A percentile compares a stretch with the other conserved stretches of the same genome.
Conservation (phyloP, 2,113 vertebrate genomes). For the Triplophysa rosa region DNA sequence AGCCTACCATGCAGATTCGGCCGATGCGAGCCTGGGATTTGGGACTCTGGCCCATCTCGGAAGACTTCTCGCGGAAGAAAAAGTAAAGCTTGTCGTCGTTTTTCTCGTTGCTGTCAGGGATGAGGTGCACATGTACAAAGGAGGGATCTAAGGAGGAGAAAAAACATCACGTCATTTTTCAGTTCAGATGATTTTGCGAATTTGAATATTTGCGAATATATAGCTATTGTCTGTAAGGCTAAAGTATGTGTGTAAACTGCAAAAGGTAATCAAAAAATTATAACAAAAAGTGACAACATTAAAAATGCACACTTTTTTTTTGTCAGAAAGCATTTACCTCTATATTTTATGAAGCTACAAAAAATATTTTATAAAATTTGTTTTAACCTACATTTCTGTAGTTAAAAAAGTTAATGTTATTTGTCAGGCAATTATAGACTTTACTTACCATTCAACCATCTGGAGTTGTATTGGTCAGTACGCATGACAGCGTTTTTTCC, state of each 20-base stretch:
- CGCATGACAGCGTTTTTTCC: slow-evolving; percentile 96
- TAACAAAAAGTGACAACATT: too few species aligned
- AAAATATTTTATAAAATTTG: too few species aligned
- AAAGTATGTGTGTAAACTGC: too few species aligned
- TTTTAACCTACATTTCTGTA: too few species aligned
- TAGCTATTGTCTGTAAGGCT: too few species aligned
- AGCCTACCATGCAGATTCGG: slow-evolving; percentile 93
- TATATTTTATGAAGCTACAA: too few species aligned
- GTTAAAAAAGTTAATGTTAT: too few species aligned
- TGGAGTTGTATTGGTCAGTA: slow-evolving; percentile 98
- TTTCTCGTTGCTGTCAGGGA: slow-evolving; percentile 93
- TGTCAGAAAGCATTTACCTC: too few species aligned
- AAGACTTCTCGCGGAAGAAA: slow-evolving; percentile 96
- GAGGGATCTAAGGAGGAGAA: slow-evolving; percentile 82
- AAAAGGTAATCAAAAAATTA: too few species aligned
- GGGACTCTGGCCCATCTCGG: slow-evolving; percentile 87
- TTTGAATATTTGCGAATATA: too few species aligned
- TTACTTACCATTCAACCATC: slow-evolving; percentile 91
- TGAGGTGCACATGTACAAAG: slow-evolving; percentile 90
- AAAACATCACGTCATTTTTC: neutral
- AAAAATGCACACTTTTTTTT: too few species aligned
- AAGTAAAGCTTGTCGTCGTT: slow-evolving; percentile 99
- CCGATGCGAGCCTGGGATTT: slow-evolving; percentile 93
- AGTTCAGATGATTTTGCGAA: neutral
- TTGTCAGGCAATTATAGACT: too few species aligned